phyloP scores from a whole-genome alignment of 2,797 vertebrate species.

The Acanthis flammea region DNA sequence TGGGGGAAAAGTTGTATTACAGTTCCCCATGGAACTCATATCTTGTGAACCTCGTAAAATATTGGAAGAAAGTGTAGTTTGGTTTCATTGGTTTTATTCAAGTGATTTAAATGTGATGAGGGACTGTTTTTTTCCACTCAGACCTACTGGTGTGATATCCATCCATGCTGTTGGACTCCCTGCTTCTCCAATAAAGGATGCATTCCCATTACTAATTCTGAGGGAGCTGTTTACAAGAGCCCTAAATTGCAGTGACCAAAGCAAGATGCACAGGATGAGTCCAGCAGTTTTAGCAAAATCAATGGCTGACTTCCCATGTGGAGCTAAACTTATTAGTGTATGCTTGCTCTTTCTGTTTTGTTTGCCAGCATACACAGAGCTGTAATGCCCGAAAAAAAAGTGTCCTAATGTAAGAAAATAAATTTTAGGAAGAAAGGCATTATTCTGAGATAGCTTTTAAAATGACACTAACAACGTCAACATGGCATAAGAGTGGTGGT shows the following conservation, averaged over 20 bases:
- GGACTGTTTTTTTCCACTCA: not conserved
- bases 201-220: not conserved
- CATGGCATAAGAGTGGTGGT: rapidly evolving
- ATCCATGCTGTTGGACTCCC: not conserved
- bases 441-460: not conserved
- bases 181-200: not conserved
- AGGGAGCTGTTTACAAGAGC: not conserved
- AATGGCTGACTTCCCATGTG: not conserved
- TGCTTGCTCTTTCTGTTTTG: not conserved
- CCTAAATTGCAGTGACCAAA: not conserved
- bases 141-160: not conserved
- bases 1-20: not conserved
- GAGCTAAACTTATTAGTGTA: not conserved
- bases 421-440: not conserved
- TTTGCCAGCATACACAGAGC: not conserved
- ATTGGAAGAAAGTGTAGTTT: not conserved
- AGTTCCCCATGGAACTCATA: rapidly evolving
- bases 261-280: not conserved
- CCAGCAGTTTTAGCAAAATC: not conserved
- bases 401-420: not conserved
- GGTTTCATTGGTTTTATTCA: not conserved
- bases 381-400: not conserved
- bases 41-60: not conserved
- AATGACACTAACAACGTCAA: not conserved
- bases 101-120: not conserved